phyloP scores from a whole-genome alignment of 2,797 vertebrate genomes.

The Fistularia tabacaria region DNA sequence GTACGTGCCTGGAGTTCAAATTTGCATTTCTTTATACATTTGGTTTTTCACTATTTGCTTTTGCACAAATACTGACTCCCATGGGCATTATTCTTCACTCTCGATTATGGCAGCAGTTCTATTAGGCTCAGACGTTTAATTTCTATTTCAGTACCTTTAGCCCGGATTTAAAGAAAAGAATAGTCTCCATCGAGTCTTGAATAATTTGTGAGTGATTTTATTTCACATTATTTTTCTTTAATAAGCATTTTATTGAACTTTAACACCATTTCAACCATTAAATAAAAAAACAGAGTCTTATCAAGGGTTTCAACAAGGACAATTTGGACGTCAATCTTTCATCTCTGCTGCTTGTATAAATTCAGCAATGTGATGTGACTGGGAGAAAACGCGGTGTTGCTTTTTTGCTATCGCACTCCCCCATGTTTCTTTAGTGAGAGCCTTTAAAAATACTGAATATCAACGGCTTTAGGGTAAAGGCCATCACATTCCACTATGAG shows the following conservation, averaged over 20 bases:
- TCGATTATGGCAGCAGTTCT: background rate
- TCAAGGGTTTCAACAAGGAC: no score
- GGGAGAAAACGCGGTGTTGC: background rate
- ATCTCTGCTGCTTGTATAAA: background rate
- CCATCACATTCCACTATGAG: constrained; percentile 40
- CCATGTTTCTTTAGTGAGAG: constrained; percentile 9
- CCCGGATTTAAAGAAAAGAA: background rate
- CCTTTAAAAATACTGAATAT: constrained; percentile 43
- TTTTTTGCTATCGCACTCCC: constrained; percentile 4
- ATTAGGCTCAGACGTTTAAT: background rate
- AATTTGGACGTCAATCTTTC: no score
- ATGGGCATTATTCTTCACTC: no score
- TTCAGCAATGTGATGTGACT: background rate
- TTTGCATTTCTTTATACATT: no score
- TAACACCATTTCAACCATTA: no score
- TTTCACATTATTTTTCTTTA: background rate
- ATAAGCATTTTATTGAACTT: no score
- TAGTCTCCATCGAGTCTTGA: background rate
- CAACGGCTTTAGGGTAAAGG: constrained; percentile 49
- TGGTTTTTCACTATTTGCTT: no score
- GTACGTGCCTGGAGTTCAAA: no score
- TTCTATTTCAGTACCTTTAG: background rate
- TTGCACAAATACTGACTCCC: no score
- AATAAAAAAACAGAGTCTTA: no score
- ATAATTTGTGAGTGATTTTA: constrained; percentile 1